Evolutionary conservation across 2,888 invertebrate species (phyloP), one percentile per base, ranked within the genome.

Genomic region (Phragmatobia fuliginosa): DNA sequence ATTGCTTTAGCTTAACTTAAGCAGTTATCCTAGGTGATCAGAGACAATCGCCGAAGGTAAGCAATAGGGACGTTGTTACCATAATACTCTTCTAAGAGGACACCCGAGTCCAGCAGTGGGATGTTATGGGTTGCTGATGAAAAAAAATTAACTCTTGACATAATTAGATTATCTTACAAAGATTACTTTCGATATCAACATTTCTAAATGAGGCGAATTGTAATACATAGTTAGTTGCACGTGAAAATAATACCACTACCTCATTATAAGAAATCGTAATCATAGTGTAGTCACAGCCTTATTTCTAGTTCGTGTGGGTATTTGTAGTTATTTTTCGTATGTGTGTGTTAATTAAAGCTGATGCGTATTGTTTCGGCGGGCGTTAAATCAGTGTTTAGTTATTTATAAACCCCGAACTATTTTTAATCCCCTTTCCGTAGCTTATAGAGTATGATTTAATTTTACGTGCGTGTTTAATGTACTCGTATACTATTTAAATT

Each of bases 391-490:
- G 72, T 66, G 72, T 49, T 69, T 11, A 52, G 67, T 60, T 82
- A 80, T 77, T 80, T 80, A 74, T 77, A 82, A 77, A 69, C 66
- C 25, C 69, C 28, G 16, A 71, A 75, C 71, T 77, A 75, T 80
- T 80, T 82, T 73, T 72, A 80, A 28, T 14, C 25, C 61, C 69
- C 61, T 66, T 72, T 41, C 59, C 33, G 66, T 71, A 70, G 73
- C 73, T 68, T 73, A 36, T 72, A 77, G 28, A 25, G 36, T 68
- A 52, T 68, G 67, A 72, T 80, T 67, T 69, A 41, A 33, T 28
- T 73, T 61, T 8, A 49, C 62, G 61, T 68, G 67, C 66, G 68
- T 75, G 72, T 58, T n/a, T 32, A 33, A 33, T 45, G 28, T 14
- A 41, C 7, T 25, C 41, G n/a, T n/a, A n/a, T 32, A 56, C n/a